Percentiles rank a stretch among this genome's conserved stretches.
Conservation (phyloP, 2,113 vertebrate species). For the Rhabdomys dilectus region DNA sequence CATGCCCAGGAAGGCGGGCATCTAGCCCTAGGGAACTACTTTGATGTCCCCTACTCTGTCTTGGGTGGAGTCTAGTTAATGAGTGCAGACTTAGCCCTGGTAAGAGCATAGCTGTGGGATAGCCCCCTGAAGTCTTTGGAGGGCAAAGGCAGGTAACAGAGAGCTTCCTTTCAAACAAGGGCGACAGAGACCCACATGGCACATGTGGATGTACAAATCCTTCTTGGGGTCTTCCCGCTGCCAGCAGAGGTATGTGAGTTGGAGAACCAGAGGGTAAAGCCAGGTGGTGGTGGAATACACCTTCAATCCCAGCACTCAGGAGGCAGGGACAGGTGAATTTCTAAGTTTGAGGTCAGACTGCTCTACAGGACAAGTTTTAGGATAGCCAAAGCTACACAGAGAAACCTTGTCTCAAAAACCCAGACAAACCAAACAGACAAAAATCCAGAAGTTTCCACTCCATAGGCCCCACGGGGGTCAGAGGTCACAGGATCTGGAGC, state of each 20-base stretch:
- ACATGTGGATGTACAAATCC: background rate
- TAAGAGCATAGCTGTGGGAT: background rate
- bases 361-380: background rate
- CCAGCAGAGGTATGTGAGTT: background rate
- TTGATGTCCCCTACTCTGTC: background rate
- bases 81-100: background rate
- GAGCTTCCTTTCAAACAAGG: no score
- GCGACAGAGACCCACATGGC: no score
- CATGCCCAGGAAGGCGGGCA: no score
- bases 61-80: background rate
- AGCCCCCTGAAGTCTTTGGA: background rate
- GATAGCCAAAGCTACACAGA: background rate
- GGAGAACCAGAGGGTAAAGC: background rate
- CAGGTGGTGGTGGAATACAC: background rate
- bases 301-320: background rate
- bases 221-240: background rate
- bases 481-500: background rate
- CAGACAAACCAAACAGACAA: background rate
- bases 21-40: background rate
- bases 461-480: background rate
- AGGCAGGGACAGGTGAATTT: background rate
- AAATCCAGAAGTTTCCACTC: background rate
- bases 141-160: background rate
- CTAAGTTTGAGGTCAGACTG: background rate
- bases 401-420: background rate